Percentiles rank a stretch among this genome's conserved stretches.
These are phyloP conservation scores for Oxygymnocypris stewartii DNA, from an alignment of 2,113 vertebrate genomes.

Conservation along the genomic window DNA sequence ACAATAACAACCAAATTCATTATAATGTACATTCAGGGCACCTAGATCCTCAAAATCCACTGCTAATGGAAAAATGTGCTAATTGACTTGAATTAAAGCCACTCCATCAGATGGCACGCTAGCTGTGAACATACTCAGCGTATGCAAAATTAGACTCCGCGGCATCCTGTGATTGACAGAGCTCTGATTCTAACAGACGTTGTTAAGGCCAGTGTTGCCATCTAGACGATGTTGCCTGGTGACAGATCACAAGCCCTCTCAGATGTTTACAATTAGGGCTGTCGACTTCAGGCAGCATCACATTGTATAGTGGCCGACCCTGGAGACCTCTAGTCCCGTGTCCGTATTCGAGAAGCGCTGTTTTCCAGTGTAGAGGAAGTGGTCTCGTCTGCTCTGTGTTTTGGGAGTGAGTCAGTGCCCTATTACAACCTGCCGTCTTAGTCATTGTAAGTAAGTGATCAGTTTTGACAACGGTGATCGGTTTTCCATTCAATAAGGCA, in stretches of 20 bases:
- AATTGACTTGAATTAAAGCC: background rate
- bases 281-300: conserved; percentile 68
- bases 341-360: conserved; percentile 1
- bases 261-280: conserved; percentile 75
- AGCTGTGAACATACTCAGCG: conserved; percentile 31
- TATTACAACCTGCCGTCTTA: conserved; percentile 4
- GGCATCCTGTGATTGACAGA: conserved; percentile 56
- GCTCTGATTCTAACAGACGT: conserved; percentile 69
- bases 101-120: conserved; percentile 13
- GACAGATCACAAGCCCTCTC: conserved; percentile 61
- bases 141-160: background rate
- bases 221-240: conserved; percentile 48
- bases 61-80: background rate
- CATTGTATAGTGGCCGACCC: conserved; percentile 57
- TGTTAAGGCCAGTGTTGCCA: conserved; percentile 65
- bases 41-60: conserved; percentile 8
- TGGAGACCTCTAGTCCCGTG: conserved; percentile 27
- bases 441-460: conserved; percentile 6
- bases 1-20: conserved; percentile 8
- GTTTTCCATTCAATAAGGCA: conserved; percentile 24
- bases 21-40: conserved; percentile 5
- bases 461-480: conserved; percentile 26
- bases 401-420: conserved; percentile 11
- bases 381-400: conserved; percentile 32
- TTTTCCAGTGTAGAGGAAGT: conserved; percentile 20